Evolutionary conservation across 2,797 vertebrate genomes (phyloP).

Genomic region (Artibeus jamaicensis): DNA sequence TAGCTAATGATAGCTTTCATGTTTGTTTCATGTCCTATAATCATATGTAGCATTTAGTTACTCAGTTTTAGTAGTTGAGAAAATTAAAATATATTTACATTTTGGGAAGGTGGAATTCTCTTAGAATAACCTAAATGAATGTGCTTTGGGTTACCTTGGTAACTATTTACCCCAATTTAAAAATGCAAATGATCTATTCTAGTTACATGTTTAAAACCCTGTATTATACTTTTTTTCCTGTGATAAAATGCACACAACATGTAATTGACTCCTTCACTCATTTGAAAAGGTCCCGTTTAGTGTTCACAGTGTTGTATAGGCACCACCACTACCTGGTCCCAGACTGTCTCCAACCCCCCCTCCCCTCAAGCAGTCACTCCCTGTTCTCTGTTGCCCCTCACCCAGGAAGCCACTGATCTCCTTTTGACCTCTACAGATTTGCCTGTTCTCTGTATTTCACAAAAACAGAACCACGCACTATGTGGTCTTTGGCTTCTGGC

Average conservation of each 20-base stretch:
- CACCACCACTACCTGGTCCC: background rate
- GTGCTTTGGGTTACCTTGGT: background rate
- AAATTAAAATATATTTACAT: constrained; percentile 2
- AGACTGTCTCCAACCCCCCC: background rate
- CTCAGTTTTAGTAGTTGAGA: background rate
- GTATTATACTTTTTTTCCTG: background rate
- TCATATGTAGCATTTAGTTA: background rate
- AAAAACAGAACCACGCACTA: background rate
- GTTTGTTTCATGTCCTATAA: background rate
- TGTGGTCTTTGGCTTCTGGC: background rate
- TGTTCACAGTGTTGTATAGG: background rate
- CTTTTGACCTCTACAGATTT: background rate
- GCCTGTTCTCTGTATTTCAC: background rate
- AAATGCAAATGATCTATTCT: background rate
- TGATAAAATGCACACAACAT: background rate
- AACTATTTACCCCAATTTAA: background rate
- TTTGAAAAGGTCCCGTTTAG: background rate
- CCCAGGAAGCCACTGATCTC: background rate
- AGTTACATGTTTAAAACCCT: background rate
- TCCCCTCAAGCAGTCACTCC: background rate
- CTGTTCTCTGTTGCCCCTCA: background rate
- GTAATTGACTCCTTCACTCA: background rate
- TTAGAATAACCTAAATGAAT: background rate
- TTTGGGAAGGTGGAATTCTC: background rate
- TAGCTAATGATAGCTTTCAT: background rate